These are phyloP conservation scores for Syrrhaptes paradoxus DNA, from an alignment of 2,113 vertebrate species.

Conservation along the genomic window DNA sequence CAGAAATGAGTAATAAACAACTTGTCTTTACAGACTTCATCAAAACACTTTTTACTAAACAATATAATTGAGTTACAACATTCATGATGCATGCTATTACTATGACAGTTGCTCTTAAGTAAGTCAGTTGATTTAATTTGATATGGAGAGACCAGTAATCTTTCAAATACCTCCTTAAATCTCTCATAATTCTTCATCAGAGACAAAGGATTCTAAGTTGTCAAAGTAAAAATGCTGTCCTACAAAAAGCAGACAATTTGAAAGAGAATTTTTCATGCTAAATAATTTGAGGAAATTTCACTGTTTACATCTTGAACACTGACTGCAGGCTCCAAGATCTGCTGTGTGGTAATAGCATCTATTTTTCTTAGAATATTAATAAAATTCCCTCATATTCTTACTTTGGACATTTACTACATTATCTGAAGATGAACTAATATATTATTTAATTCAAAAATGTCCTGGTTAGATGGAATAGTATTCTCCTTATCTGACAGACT, in stretches of 20 bases:
- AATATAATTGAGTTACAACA: not conserved
- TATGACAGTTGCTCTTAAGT: not conserved
- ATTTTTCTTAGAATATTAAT: not conserved
- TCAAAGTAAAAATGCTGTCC: not conserved
- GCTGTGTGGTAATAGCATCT: not conserved
- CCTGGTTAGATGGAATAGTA: not conserved
- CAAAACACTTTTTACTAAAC: not conserved
- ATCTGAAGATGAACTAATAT: not conserved
- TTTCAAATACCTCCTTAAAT: not conserved
- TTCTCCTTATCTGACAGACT: not conserved
- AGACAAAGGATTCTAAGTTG: not conserved
- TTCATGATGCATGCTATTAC: not conserved
- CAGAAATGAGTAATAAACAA: not conserved
- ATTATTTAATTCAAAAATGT: not conserved
- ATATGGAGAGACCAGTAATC: not conserved
- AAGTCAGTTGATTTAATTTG: not conserved
- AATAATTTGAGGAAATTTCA: not conserved
- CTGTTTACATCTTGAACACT: not conserved
- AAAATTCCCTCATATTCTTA: not conserved
- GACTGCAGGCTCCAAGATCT: not conserved
- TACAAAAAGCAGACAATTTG: not conserved
- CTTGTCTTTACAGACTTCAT: not conserved
- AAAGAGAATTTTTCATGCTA: not conserved
- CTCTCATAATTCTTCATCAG: not conserved
- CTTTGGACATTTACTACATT: not conserved